Evolutionary conservation across 64 coral and sea anemone genomes (phyloP), one percentile per base, ranked within the genome.

Genomic region (Porites lutea): DNA sequence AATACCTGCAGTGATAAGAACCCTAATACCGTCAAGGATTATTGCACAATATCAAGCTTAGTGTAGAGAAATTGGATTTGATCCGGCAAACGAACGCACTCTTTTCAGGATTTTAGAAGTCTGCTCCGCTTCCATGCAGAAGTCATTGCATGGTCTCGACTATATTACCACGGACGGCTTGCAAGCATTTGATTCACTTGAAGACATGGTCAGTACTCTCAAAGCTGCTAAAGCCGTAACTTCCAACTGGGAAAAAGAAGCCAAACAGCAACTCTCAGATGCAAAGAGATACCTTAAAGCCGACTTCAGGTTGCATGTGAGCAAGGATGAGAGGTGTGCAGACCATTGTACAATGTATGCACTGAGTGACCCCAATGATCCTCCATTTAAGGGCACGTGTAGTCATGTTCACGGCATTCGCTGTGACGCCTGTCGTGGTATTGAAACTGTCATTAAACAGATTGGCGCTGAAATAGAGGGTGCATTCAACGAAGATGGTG

Each of bases 261-360:
- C 60, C 18, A 77, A 69, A 18, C 59, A 92, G 55, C 48, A 74
- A 49, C 60, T 86, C 6, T 19, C 15, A 70, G 72, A 83, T 5
- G 91, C 50, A 77, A 92, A 86, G 60, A 47, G 82, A 60, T 92
- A 92, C 62, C n/a, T n/a, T n/a, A 92, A 87, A 68, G 64, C 82
- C 52, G 90, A 79, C 46, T 92, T 68, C 48, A 92, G 77, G 82
- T 13, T 83, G 65, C 73, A 92, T 61, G 75, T 87, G 47, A 81
- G 62, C 14, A 59, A 13, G 4, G 23, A 75, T 14, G 85, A 88
- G 7, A 48, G 53, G 18, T 88, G 85, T 51, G n/a, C 8, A 57
- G 85, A 88, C 85, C 85, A 88, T 22, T 88, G 85, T 21, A 74
- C 66, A 8, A 54, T 27, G 2, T 52, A 55, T 22, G 51, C 67